Evolutionary conservation across 1,140 invertebrate species (phyloP).

Genomic region (Diabrotica virgifera): DNA sequence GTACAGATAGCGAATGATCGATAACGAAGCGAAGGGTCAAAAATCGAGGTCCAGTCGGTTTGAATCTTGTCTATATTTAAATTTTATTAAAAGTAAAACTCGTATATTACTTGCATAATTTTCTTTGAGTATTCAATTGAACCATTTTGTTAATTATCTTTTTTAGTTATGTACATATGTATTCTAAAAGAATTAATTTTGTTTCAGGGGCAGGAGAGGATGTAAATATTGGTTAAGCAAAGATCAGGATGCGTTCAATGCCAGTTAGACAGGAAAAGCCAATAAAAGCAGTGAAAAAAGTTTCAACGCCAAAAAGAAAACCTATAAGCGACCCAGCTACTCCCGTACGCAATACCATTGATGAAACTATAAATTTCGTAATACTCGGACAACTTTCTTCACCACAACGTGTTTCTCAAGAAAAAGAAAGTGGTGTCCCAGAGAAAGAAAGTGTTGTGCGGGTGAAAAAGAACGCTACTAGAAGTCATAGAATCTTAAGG

Average conservation of each 20-base stretch:
- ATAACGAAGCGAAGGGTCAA: no score
- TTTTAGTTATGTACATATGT: neutral
- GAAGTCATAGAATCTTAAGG: constrained; percentile 5
- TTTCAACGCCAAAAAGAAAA: constrained; percentile 13
- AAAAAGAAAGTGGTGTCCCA: neutral
- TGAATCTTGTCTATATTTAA: no score
- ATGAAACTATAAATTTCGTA: constrained; percentile 46
- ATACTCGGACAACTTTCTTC: constrained; percentile 46
- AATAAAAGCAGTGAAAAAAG: constrained; percentile 11
- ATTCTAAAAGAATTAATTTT: neutral
- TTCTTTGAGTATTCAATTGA: neutral
- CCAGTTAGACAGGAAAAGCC: constrained; percentile 5
- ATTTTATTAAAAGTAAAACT: no score
- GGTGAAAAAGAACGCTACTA: constrained; percentile 5
- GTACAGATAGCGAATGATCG: no score
- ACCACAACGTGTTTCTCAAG: constrained; percentile 36
- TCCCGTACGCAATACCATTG: constrained; percentile 30
- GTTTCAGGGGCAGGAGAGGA: constrained; percentile 11
- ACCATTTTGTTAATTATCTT: neutral
- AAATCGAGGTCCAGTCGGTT: no score
- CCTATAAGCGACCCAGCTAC: constrained; percentile 11
- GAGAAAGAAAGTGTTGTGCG: neutral
- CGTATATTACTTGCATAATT: neutral
- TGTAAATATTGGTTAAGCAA: neutral
- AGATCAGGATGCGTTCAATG: constrained; percentile 9